Evolutionary conservation across 2,797 vertebrate genomes (phyloP), one percentile per base, ranked within the genome.

Genomic region (Eupleurogrammus muticus): DNA sequence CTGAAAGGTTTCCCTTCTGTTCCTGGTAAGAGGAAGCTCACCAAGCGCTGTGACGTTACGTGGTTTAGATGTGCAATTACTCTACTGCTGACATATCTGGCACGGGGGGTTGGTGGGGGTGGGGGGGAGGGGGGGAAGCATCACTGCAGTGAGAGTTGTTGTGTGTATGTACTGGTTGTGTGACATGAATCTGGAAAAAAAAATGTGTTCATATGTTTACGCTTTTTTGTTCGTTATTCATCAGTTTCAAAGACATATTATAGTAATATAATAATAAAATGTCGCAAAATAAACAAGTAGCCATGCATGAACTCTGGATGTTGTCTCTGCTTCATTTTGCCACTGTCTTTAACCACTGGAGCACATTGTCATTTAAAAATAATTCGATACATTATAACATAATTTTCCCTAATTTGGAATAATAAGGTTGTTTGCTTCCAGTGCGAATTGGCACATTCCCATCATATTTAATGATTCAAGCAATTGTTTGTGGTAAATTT

Each of bases 41-140:
- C 69, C 40, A 56, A 46, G 56, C 51, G 28, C 12, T 1, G 9
- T 75, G 74, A 77, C 68, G 63, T 51, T 44, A 48, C 44, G 38
- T 65, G 74, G 47, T 50, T 11, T 32, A 62, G 48, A 34, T 67
- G 66, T 68, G 79, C 73, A 81, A 86, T 86, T 82, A 82, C 73
- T 82, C 77, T 66, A 42, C 23, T 42, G 75, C 77, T 82, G 86
- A 84, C 81, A 81, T 75, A 84, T 83, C 77, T 88, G 75, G 81
- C 69, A 79, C 76, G 80, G 67, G 73, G n/a, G n/a, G n/a, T n/a
- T n/a, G n/a, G n/a, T n/a, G n/a, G n/a, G n/a, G n/a, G n/a, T n/a
- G n/a, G n/a, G n/a, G n/a, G 75, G 53, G 28, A 28, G 73, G 64
- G 66, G 83, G 78, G 62, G 53, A 70, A 65, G 74, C 63, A 44